Base-by-base conservation (phyloP, 2,888 invertebrate species). In the Monoplex corrugatus region DNA sequence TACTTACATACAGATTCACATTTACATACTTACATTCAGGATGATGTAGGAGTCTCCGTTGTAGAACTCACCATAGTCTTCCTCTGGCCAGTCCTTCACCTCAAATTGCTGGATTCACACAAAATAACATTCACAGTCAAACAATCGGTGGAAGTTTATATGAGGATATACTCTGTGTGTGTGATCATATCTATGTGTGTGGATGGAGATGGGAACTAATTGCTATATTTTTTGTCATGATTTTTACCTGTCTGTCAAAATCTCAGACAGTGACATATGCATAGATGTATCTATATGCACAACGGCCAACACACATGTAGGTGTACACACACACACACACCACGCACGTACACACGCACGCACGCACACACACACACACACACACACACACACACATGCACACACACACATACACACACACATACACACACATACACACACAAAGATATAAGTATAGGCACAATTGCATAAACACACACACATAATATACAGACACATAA, bases 31-130 rank as follows among this genome's bases (percentile, higher is more conserved):
- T 91, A 95, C 95, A 91, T 94, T 94, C 23, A 95, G 91, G 68
- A 95, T 87, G 82, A 95, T 95, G 91, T 95, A 95, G 28, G 95
- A 95, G 90, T 95, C 95, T 35, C 95, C 95, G 87, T 94, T 93
- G 89, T 91, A 95, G 90, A 95, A 95, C 86, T 93, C 93, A 0
- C 95, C 95, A 92, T 94, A 95, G 40, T 94, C 93, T 32, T 92
- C 93, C 78, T 91, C 88, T 0, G 94, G 94, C 95, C 94, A 94
- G 23, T 89, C 85, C 32, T 92, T 93, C 3, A 95, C 94, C 91
- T 94, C 92, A 91, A 95, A 95, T 91, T 95, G 92, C 95, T 95
- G 90, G 38, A 78, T 28, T 82, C 68, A 80, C 57, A 35, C 57
- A 35, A 84, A 72, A 19, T 44, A 16, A 40, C 63, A n/a, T 0